Evolutionary conservation across 2,888 invertebrate species (phyloP), one percentile per base, ranked within the genome.

Genomic region (Drosophila robusta): DNA sequence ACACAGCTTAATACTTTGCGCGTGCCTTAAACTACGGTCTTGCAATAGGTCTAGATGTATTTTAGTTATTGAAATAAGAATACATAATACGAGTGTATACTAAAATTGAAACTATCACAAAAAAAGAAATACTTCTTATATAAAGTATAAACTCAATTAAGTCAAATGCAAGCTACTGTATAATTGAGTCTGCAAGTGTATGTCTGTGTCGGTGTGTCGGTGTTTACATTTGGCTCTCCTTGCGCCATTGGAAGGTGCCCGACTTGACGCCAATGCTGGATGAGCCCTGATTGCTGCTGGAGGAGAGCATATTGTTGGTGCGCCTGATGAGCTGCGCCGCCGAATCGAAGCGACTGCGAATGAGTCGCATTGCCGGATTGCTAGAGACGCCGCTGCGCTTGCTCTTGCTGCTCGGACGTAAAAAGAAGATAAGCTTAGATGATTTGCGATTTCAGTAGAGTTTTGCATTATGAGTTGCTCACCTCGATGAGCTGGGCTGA

Each of bases 371-470:
- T 58, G 97, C 97, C 12, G 97, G 97, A 90, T 97, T 97, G 3
- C 96, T 96, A 24, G 97, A 97, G 65, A 97, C 96, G 2, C 97
- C 97, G 89, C 97, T 97, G 64, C 97, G 94, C 92, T 97, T 97
- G 90, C 94, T 94, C 79, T 95, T 94, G 73, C 92, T 92, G 77
- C 41, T 36, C 14, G 73, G 1, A 34, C 14, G 9, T 11, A 38
- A 41, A 36, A 6, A n/a, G 14, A 29, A 51, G 0, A 9, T 4
- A 29, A 1, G 9, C 11, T 54, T 32, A 41, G 4, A 32, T n/a
- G 4, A 32, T n/a, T 18, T 26, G 14, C 3, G 11, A 11, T n/a
- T 18, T 7, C 1, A 3, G 0, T n/a, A 32, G 5, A 22, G 3
- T 8, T 14, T n/a, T 29, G 4, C 18, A n/a, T 8, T 4, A 14